phyloP scores from a whole-genome alignment of 2,888 invertebrate species.

The Clivina fossor region DNA sequence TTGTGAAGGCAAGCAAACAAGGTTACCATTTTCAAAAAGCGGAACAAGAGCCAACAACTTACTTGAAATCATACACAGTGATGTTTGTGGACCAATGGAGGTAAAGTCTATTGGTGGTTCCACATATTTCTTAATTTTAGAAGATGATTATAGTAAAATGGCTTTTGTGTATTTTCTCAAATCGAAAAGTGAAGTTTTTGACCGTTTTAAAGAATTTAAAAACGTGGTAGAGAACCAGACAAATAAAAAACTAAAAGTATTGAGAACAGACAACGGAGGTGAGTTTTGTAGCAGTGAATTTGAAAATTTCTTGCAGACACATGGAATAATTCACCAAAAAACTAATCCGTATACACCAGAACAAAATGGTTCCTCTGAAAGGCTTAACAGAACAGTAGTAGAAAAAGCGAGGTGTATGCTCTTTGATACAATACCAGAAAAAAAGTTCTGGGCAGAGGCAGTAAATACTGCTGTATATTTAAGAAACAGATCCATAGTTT shows the following conservation, averaged over 20 bases:
- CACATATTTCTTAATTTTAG: constrained; percentile 35
- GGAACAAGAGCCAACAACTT: constrained; percentile 16
- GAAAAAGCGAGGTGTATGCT: constrained; percentile 37
- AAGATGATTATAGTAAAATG: constrained; percentile 34
- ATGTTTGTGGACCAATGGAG: constrained; percentile 36
- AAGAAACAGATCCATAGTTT: constrained; percentile 2
- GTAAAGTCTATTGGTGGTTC: constrained; percentile 30
- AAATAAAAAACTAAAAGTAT: constrained; percentile 36
- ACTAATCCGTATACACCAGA: constrained; percentile 38
- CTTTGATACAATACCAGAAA: constrained; percentile 25
- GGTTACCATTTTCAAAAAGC: constrained; percentile 27
- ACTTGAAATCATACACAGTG: constrained; percentile 31
- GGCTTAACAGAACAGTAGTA: constrained; percentile 41
- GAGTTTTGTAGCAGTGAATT: constrained; percentile 36
- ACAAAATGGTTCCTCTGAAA: constrained; percentile 42
- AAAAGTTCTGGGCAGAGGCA: constrained; percentile 43
- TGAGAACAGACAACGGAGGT: constrained; percentile 39
- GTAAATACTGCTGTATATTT: constrained; percentile 12
- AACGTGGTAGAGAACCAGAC: constrained; percentile 37
- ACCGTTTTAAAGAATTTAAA: constrained; percentile 38
- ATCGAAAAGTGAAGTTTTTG: constrained; percentile 36
- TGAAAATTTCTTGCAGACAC: constrained; percentile 8
- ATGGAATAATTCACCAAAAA: constrained; percentile 5
- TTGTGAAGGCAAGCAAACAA: constrained; percentile 24
- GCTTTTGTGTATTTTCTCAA: constrained; percentile 37